Conservation (phyloP, 64 coral and sea anemone genomes). For the Astreopora myriophthalma region DNA sequence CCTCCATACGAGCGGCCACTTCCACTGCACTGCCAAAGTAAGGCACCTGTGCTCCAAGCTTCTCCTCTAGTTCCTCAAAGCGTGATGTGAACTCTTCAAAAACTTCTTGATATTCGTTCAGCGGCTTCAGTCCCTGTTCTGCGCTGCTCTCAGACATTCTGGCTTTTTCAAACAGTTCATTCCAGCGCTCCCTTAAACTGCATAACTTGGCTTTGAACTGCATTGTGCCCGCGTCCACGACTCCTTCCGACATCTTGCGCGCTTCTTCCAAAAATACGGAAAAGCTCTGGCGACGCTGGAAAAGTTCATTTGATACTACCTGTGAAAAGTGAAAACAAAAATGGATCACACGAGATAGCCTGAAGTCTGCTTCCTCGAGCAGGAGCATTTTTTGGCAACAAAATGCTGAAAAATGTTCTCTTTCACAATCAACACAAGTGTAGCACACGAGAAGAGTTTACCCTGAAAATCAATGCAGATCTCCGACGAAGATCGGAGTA, state of each 20-base stretch:
- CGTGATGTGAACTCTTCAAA: slow-evolving; percentile 90
- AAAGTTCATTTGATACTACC: slow-evolving; percentile 87
- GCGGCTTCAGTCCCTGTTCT: slow-evolving; percentile 83
- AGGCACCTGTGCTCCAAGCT: slow-evolving; percentile 72
- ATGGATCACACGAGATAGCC: neutral
- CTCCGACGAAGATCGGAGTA: too few species aligned
- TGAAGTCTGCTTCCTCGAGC: neutral
- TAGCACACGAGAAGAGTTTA: too few species aligned
- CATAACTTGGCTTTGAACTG: slow-evolving; percentile 90
- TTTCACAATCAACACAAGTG: too few species aligned
- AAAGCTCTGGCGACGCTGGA: slow-evolving; percentile 90
- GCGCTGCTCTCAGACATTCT: slow-evolving; percentile 79
- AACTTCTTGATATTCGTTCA: slow-evolving; percentile 91
- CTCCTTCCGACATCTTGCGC: slow-evolving; percentile 79
- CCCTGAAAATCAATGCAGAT: too few species aligned
- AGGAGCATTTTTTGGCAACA: too few species aligned
- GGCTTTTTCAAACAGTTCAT: slow-evolving; percentile 87
- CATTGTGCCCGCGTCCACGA: slow-evolving; percentile 78
- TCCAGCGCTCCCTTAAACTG: slow-evolving; percentile 89
- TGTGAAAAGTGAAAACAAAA: neutral
- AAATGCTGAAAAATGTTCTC: too few species aligned
- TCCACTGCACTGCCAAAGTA: slow-evolving; percentile 64
- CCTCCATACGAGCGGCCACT: slow-evolving; percentile 78
- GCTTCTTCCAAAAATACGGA: slow-evolving; percentile 85
- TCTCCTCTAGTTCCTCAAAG: slow-evolving; percentile 85